phyloP scores from a whole-genome alignment of 2,888 invertebrate genomes.

The Tinea trinotella region DNA sequence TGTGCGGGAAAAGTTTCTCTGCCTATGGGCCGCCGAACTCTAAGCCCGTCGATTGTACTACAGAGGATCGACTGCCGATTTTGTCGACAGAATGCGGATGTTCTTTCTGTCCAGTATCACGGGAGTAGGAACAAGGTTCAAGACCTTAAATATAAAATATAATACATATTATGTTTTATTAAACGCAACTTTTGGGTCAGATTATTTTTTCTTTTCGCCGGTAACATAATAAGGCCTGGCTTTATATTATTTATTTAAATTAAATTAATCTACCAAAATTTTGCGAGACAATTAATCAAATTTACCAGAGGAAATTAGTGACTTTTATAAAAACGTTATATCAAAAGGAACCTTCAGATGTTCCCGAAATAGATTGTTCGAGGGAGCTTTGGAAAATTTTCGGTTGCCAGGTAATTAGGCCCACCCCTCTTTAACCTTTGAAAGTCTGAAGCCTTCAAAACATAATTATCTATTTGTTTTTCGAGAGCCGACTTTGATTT shows the following conservation, averaged over 20 bases:
- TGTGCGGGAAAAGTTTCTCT: no score
- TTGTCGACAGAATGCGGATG: no score
- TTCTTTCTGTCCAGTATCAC: no score
- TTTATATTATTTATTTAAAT: neutral
- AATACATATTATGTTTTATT: no score
- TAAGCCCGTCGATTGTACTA: no score
- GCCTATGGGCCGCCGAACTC: no score
- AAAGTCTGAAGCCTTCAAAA: neutral
- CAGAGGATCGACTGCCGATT: no score
- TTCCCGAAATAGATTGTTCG: slow-evolving; percentile 6
- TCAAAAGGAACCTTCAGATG: neutral
- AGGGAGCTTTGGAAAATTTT: slow-evolving; percentile 6
- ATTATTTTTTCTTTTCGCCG: no score
- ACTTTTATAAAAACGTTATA: slow-evolving; percentile 11
- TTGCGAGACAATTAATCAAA: slow-evolving; percentile 1
- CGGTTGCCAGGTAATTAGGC: slow-evolving; percentile 10
- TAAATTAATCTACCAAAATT: neutral
- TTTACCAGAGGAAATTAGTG: slow-evolving; percentile 12
- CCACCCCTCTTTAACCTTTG: neutral
- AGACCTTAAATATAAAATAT: no score
- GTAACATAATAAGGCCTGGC: no score
- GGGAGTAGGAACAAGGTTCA: no score
- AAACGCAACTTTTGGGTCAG: no score
- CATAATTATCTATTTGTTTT: slow-evolving; percentile 1
- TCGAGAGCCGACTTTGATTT: neutral